Base-by-base conservation (phyloP, 2,888 invertebrate species). In the Melieria picta region DNA sequence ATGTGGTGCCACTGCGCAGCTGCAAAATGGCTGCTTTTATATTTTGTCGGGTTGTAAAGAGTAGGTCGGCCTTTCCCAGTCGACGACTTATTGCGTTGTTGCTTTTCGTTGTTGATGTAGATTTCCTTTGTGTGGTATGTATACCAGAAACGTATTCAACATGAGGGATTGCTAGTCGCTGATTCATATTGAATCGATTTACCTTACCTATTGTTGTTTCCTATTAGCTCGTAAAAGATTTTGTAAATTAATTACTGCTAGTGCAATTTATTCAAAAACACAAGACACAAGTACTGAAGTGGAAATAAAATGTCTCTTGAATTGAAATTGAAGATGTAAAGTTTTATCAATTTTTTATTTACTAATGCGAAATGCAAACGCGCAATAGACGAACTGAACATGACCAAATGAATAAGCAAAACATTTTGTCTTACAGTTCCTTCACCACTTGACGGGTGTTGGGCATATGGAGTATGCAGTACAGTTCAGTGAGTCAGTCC, bases 181-280 rank as follows among this genome's bases (percentile, higher is more conserved):
- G 30, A 80, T 83, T 83, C 82, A 83, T 77, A 84, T 84, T 84
- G 83, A 83, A 82, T 84, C 77, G 47, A 30, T 30, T 30, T 30
- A 30, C 30, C 30, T 30, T 30, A 30, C 30, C 30, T 30, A 30
- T 30, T 30, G 30, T 30, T 30, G 30, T 30, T 30, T 30, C 30
- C 2, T 30, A 30, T 30, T 30, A 30, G 30, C 3, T 30, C 30
- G 30, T 30, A 30, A 30, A 30, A 30, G 30, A 30, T 30, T 30
- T 30, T 30, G 30, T 30, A 30, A 30, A 30, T 30, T 30, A 30
- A 30, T 30, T 30, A 30, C 30, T 30, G 30, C 1, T 30, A 30
- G 45, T 52, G 52, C 13, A 52, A 52, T 52, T 52, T 52, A 13
- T 52, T 52, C 52, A 52, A 52, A 30, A 30, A 30, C 30, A 30